These are phyloP conservation scores for Gasterosteus nipponicus DNA, from an alignment of 2,113 vertebrate species.

Conservation along the genomic window DNA sequence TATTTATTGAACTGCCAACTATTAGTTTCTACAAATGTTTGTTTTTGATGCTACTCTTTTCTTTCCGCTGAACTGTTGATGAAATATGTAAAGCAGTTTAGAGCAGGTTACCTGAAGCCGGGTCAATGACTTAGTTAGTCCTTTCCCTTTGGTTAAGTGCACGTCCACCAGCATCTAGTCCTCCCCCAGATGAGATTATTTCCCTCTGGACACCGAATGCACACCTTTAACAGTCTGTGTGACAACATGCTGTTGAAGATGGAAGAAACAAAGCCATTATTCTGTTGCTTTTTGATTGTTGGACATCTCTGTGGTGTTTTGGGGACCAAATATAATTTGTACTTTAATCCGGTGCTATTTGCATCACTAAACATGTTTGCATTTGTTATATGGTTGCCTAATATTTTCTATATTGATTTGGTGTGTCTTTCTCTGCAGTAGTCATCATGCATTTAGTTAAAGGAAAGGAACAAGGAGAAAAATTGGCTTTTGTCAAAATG, in stretches of 20 bases:
- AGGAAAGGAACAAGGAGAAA: too few relatives aligned
- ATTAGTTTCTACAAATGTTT: not conserved
- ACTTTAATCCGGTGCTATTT: not conserved
- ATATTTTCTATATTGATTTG: not conserved
- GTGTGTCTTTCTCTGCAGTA: not conserved
- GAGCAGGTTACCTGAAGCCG: constrained; percentile 21
- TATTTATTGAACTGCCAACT: not conserved
- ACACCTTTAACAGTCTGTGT: constrained; percentile 29
- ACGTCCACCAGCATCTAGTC: constrained; percentile 25
- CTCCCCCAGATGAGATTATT: constrained; percentile 35
- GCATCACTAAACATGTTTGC: not conserved
- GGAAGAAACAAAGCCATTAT: constrained; percentile 5
- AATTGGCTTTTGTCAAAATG: not conserved
- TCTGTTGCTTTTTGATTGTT: constrained; percentile 4
- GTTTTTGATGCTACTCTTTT: not conserved
- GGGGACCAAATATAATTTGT: not conserved
- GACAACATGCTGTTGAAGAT: constrained; percentile 49
- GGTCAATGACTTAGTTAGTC: constrained; percentile 60
- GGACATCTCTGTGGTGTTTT: not conserved
- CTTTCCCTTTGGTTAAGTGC: constrained; percentile 53
- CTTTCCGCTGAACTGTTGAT: not conserved
- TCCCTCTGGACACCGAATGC: constrained; percentile 35
- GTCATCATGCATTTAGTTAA: not conserved
- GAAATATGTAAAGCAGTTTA: not conserved
- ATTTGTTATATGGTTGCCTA: not conserved